These are phyloP conservation scores for Regulus satrapa DNA, from an alignment of 2,113 vertebrate genomes.

Conservation along the genomic window DNA sequence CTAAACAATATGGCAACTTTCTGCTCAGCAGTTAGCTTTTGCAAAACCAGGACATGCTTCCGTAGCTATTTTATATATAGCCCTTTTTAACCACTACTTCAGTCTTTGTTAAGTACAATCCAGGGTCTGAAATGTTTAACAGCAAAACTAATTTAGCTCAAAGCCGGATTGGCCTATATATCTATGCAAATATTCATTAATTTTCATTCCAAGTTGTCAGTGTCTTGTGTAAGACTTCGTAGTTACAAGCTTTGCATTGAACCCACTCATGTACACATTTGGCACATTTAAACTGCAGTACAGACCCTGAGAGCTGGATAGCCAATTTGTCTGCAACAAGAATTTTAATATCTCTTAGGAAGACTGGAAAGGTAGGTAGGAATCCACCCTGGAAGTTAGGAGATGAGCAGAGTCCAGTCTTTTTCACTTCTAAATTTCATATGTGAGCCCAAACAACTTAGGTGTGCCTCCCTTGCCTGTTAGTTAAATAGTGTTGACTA, in stretches of 20 bases:
- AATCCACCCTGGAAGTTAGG: not conserved
- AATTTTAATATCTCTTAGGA: not conserved
- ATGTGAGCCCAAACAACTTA: not conserved
- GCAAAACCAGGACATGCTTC: not conserved
- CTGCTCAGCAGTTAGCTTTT: not conserved
- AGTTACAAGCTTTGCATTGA: not conserved
- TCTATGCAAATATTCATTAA: not conserved
- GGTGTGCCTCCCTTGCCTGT: not conserved
- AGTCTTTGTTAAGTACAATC: not conserved
- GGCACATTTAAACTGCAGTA: not conserved
- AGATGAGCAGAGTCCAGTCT: not conserved
- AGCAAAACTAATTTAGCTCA: slow-evolving; percentile 5
- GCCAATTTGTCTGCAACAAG: not conserved
- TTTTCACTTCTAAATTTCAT: not conserved
- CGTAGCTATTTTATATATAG: not conserved
- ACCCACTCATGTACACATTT: accelerated
- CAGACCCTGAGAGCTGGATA: not conserved
- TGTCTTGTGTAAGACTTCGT: not conserved
- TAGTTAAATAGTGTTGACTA: not conserved
- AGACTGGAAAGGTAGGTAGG: not conserved
- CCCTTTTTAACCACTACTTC: not conserved
- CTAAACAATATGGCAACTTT: not conserved
- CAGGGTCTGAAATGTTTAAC: not conserved
- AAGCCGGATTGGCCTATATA: not conserved
- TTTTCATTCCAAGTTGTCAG: not conserved